Conservation (phyloP, 2,888 invertebrate species). For the Dysmachus trigonus region DNA sequence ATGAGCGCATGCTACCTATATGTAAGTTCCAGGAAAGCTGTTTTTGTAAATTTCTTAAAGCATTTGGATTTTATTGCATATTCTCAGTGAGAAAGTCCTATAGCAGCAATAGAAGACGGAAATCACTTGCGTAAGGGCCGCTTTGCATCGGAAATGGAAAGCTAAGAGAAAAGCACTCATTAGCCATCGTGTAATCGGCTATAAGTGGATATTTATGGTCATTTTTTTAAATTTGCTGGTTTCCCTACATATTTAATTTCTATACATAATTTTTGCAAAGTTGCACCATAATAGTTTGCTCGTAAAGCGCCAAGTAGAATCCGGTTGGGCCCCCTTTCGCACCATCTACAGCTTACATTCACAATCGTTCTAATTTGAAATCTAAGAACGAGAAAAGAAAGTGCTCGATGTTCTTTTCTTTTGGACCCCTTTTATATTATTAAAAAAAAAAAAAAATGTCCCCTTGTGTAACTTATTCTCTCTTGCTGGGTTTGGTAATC, state of each 20-base stretch:
- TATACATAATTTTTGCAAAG: too few relatives aligned
- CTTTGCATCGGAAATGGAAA: background rate
- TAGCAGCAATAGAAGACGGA: background rate
- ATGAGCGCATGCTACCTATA: slow-evolving; percentile 56
- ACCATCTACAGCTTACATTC: background rate
- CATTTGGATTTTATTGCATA: background rate
- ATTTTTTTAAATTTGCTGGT: too few relatives aligned
- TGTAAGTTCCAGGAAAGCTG: slow-evolving; percentile 50
- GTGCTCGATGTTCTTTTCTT: background rate
- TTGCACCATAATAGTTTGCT: background rate
- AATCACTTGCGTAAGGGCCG: background rate
- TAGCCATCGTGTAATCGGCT: background rate
- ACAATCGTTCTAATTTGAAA: background rate
- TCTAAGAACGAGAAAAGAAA: background rate
- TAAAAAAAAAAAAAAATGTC: background rate
- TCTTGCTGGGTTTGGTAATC: background rate
- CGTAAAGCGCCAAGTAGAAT: background rate
- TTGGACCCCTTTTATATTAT: background rate
- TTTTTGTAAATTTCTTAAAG: slow-evolving; percentile 19
- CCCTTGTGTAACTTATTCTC: background rate
- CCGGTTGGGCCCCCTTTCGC: background rate
- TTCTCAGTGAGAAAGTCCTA: background rate
- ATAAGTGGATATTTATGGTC: background rate
- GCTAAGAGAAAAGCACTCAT: background rate
- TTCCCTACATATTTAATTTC: too few relatives aligned